phyloP scores from a whole-genome alignment of 2,888 invertebrate genomes.

The Pachliopta kotzebuea region DNA sequence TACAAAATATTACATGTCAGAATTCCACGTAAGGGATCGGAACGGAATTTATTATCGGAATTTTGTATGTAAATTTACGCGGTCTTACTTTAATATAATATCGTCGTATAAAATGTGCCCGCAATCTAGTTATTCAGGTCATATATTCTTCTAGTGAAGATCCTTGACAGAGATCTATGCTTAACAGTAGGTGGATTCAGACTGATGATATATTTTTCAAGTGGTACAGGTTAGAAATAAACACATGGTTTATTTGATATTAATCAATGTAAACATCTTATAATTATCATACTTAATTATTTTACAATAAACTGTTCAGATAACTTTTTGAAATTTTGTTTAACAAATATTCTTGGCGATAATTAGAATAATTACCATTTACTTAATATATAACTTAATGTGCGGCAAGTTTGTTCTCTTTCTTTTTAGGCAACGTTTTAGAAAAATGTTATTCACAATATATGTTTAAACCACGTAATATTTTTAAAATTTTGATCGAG shows the following conservation, averaged over 20 bases:
- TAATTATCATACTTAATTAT: too few species aligned
- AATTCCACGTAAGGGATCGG: constrained; percentile 3
- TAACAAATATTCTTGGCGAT: too few species aligned
- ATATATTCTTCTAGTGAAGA: background rate
- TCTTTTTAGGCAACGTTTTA: too few species aligned
- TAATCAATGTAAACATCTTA: background rate
- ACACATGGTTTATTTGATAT: background rate
- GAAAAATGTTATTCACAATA: too few species aligned
- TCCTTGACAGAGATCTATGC: too few species aligned
- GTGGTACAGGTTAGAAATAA: background rate
- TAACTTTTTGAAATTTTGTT: too few species aligned
- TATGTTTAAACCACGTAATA: too few species aligned
- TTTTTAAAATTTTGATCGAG: too few species aligned
- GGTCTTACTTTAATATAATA: constrained; percentile 4
- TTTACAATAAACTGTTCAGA: background rate
- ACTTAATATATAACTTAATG: too few species aligned
- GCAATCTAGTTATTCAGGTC: background rate
- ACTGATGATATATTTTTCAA: background rate
- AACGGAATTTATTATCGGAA: background rate
- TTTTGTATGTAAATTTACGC: constrained; percentile 5
- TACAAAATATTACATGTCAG: background rate
- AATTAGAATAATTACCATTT: too few species aligned
- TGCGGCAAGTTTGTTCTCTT: too few species aligned
- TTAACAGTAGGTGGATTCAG: too few species aligned
- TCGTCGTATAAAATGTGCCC: background rate